Base-by-base conservation (phyloP, 2,113 vertebrate genomes). In the Xiphorhynchus elegans region DNA sequence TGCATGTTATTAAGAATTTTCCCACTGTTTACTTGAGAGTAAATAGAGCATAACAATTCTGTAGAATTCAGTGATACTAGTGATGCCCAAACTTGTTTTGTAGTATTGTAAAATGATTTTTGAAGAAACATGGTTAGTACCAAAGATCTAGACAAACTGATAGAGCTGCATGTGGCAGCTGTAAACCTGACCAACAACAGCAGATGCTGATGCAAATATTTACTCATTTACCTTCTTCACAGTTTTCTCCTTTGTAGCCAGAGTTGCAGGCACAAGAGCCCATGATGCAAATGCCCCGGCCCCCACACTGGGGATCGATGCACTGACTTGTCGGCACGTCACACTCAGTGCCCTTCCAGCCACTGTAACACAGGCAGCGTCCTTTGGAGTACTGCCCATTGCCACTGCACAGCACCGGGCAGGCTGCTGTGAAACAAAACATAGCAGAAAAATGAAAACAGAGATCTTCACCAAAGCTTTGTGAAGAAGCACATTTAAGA, bases 331-430 rank as follows among this genome's bases (percentile, higher is more conserved):
- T 82, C 8, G 99, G 98, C 77, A 99, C 98, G 2, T 99, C 99
- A 14, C 99, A 99, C 96, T 99, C 99, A 0, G 98, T 99, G 87
- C 99, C 99, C 97, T 99, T 99, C 99, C 99, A 99, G 84, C 99
- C 99, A 1, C 99, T 99, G 98, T 99, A 99, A 84, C 99, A 99
- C 66, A 99, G 98, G 95, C 99, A 99, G 95, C 99, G 99, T 88
- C 99, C 99, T 92, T 99, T 99, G 97, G 99, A 99, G 98, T 99
- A 99, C 91, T 99, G 99, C 60, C 99, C 99, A 1, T 99, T 99
- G 72, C 99, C 99, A 44, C 99, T 99, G 90, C 99, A 99, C 93
- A 99, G 95, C 91, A 99, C 98, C 0, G 99, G 99, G 86, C 99
- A 99, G 96, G 99, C 99, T 50, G 99, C 99, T 99, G 98, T 50